Conservation (phyloP, 1,140 invertebrate genomes). For the Drosophila parvula region DNA sequence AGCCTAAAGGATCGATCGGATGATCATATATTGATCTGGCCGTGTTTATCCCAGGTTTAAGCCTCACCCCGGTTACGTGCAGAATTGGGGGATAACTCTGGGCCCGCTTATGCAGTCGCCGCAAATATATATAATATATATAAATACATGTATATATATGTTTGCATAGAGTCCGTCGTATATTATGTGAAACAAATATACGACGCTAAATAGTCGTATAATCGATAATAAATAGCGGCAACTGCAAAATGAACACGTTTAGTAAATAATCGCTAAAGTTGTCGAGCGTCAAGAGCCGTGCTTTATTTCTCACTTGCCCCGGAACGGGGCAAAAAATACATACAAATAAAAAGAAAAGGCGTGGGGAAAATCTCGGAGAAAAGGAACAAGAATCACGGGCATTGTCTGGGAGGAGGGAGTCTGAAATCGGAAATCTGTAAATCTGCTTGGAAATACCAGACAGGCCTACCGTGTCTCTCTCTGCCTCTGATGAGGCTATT, state of each 20-base stretch:
- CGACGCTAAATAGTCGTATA: conserved; percentile 77
- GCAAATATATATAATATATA: neutral
- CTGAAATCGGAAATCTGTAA: conserved; percentile 17
- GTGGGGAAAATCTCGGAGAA: conserved; percentile 21
- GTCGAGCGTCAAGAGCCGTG: conserved; percentile 42
- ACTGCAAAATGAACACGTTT: conserved; percentile 79
- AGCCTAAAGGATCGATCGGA: conserved; percentile 24
- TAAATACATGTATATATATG: too few species aligned
- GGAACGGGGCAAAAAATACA: neutral
- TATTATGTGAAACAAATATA: conserved; percentile 64
- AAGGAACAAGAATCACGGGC: conserved; percentile 37
- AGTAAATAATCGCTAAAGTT: conserved; percentile 73
- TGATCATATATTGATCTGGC: neutral
- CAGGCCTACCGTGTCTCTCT: conserved; percentile 1
- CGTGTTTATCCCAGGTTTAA: too few species aligned
- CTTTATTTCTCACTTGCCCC: conserved; percentile 27
- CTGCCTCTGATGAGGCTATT: conserved; percentile 29
- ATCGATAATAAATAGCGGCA: conserved; percentile 81
- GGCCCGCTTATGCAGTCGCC: neutral
- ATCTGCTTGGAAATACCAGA: conserved; percentile 38
- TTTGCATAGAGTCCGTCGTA: neutral
- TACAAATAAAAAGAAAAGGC: neutral
- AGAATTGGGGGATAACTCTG: conserved; percentile 25
- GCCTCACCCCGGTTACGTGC: conserved; percentile 29
- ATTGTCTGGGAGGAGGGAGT: conserved; percentile 24